phyloP scores from a whole-genome alignment of 2,113 vertebrate genomes.

The Chlorodrepanis virens region DNA sequence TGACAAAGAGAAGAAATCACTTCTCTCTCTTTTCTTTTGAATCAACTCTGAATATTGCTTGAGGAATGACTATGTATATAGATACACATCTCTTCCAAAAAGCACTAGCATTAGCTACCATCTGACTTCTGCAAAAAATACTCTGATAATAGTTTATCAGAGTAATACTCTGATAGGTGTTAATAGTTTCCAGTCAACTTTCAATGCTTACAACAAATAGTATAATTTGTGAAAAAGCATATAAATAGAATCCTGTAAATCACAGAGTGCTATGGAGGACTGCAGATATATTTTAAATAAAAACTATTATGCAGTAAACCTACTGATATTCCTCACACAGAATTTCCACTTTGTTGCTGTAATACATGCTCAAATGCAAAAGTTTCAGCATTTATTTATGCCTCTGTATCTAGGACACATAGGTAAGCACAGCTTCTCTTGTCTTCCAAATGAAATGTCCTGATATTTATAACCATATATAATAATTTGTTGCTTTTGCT shows the following conservation, averaged over 20 bases:
- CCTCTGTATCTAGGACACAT: neutral
- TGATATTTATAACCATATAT: neutral
- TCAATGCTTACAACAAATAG: neutral
- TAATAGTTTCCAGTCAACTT: conserved; percentile 2
- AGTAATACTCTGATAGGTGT: neutral
- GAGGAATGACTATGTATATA: neutral
- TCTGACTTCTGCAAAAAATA: neutral
- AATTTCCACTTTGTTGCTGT: neutral
- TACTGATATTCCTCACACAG: neutral
- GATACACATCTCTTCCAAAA: neutral
- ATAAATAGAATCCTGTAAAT: conserved; percentile 8
- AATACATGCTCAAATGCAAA: neutral
- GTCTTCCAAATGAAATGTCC: neutral
- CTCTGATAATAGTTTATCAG: neutral
- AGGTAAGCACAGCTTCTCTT: neutral
- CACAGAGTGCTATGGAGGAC: neutral
- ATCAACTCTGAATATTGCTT: neutral
- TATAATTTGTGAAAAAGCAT: neutral
- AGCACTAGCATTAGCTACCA: neutral
- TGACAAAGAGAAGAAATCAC: neutral
- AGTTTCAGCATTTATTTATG: neutral
- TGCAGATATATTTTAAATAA: neutral
- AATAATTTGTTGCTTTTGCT: neutral
- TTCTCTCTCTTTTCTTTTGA: neutral
- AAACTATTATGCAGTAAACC: neutral